Evolutionary conservation across 1,140 invertebrate species (phyloP), one percentile per base, ranked within the genome.

Genomic region (Ephestia elutella): DNA sequence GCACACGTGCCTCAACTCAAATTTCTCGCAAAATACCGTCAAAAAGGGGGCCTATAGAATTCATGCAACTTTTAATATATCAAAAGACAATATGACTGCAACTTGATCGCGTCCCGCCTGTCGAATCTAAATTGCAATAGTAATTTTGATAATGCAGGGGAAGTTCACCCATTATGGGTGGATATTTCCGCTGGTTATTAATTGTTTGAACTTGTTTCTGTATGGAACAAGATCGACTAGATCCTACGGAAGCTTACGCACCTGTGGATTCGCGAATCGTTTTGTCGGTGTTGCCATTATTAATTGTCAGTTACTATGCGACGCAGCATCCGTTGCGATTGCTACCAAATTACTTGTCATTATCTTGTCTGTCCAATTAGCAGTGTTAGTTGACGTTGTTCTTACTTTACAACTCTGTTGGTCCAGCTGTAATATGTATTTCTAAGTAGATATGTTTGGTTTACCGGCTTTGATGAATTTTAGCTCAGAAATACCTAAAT

Each of bases 71-170:
- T 78, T 86, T 82, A 84, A 86, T 86, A 82, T 82, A 58, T 10
- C 68, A 77, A 73, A 83, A 87, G 80, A 84, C 81, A 86, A 84
- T 79, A 54, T 53, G 59, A 60, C 66, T 59, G 71, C 66, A 78
- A 82, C 68, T 60, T 63, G 70, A 82, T 78, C 81, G 79, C 78
- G 80, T 8, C 65, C 63, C 83, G 78, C 82, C 78, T 77, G 81
- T 66, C 68, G 68, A 77, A 77, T 79, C 77, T 73, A 53, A 73
- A 79, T 76, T 71, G 84, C 82, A 83, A 84, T 85, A 85, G 72
- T 82, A 79, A 82, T 81, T 82, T 82, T 83, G 80, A 83, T 81
- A 84, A 84, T 82, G 67, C 68, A 82, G 67, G 80, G 79, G 82
- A 83, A 87, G 79, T 71, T 58, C 63, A 32, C 54, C 70, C 66